phyloP scores from a whole-genome alignment of 2,113 vertebrate species.

The Xiphophorus maculatus region DNA sequence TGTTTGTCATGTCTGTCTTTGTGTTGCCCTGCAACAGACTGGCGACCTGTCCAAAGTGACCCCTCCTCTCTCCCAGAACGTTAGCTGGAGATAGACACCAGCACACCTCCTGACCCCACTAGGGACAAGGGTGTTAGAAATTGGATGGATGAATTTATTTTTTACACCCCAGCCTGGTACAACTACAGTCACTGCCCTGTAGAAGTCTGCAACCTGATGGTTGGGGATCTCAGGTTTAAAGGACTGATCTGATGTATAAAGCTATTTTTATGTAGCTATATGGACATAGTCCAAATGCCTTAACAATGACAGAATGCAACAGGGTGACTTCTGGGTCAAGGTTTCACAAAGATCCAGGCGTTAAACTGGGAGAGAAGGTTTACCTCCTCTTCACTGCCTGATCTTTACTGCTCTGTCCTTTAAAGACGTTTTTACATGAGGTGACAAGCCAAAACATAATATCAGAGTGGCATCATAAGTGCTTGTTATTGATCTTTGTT shows the following conservation, averaged over 20 bases:
- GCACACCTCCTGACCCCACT: too few species aligned
- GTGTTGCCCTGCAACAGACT: too few species aligned
- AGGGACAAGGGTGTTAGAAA: too few species aligned
- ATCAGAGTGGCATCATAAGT: conserved; percentile 19
- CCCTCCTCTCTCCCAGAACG: too few species aligned
- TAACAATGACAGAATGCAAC: background rate
- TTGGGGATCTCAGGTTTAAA: background rate
- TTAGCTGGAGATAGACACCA: too few species aligned
- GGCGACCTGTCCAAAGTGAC: too few species aligned
- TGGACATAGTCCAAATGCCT: background rate
- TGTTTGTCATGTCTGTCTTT: too few species aligned
- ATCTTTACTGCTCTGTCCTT: conserved; percentile 32
- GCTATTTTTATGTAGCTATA: background rate
- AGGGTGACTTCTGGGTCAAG: conserved; percentile 14
- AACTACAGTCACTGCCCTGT: too few species aligned
- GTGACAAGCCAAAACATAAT: conserved; percentile 33
- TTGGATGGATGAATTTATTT: too few species aligned
- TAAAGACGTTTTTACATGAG: conserved; percentile 19
- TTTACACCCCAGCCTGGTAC: too few species aligned
- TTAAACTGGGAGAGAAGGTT: conserved; percentile 29
- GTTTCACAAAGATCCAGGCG: conserved; percentile 14
- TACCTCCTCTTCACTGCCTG: conserved; percentile 35
- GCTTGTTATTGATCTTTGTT: conserved; percentile 13
- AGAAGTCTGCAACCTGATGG: background rate
- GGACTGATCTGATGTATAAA: conserved; percentile 3